Conservation (phyloP, 2,888 invertebrate species). For the Magallana nippona region DNA sequence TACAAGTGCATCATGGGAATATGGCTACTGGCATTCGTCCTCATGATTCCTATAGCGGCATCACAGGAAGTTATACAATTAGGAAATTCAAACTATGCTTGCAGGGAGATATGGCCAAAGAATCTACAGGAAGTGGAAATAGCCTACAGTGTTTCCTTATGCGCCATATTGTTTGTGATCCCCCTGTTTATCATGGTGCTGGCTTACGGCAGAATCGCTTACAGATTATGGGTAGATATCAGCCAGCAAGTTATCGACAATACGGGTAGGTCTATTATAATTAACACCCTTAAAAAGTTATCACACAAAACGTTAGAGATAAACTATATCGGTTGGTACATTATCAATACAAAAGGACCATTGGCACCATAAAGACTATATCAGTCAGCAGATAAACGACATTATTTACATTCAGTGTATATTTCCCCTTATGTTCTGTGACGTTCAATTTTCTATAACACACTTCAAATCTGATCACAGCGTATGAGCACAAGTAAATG, state of each 20-base stretch:
- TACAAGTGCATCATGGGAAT: slow-evolving; percentile 82
- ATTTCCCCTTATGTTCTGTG: no score
- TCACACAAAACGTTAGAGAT: no score
- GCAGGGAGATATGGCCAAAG: slow-evolving; percentile 71
- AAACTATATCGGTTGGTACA: no score
- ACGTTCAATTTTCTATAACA: no score
- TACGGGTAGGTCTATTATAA: slow-evolving; percentile 34
- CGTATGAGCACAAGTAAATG: no score
- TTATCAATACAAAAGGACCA: no score
- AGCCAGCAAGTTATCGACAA: slow-evolving; percentile 40
- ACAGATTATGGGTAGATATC: slow-evolving; percentile 72
- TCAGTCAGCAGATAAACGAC: no score
- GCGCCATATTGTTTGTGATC: slow-evolving; percentile 86
- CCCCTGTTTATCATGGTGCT: slow-evolving; percentile 89
- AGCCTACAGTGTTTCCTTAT: slow-evolving; percentile 87
- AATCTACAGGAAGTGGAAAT: slow-evolving; percentile 80
- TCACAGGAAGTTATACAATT: slow-evolving; percentile 66
- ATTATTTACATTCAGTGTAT: no score
- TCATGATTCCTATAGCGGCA: slow-evolving; percentile 86
- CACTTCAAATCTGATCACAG: no score
- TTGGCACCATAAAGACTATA: no score
- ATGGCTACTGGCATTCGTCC: slow-evolving; percentile 83
- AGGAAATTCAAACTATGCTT: slow-evolving; percentile 65
- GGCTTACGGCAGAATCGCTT: slow-evolving; percentile 83
- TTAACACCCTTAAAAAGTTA: no score